Evolutionary conservation across 1,140 invertebrate genomes (phyloP).

Genomic region (Leucophenga varia): DNA sequence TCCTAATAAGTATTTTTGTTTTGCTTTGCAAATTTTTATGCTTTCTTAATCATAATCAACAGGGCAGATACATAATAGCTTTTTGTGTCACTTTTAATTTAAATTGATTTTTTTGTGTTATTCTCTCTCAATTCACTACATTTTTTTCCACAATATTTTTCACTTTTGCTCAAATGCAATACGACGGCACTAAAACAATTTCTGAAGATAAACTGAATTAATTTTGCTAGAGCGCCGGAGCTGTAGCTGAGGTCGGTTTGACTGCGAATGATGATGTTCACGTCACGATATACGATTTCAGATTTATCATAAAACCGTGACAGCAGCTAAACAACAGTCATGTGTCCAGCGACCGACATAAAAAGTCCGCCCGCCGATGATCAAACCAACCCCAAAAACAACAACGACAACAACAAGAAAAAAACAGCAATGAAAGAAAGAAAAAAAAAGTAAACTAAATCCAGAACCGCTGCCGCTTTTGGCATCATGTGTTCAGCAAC

Average conservation of each 20-base stretch:
- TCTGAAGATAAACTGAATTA: neutral
- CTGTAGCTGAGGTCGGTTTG: constrained; percentile 24
- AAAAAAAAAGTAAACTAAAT: too few relatives aligned
- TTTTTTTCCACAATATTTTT: neutral
- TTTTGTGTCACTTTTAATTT: neutral
- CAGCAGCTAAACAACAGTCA: constrained; percentile 46
- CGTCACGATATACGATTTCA: constrained; percentile 55
- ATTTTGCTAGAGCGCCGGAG: neutral
- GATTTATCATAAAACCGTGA: constrained; percentile 56
- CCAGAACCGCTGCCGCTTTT: too few relatives aligned
- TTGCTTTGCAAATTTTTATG: neutral
- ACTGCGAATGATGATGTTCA: constrained; percentile 44
- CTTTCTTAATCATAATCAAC: neutral
- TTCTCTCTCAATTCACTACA: neutral
- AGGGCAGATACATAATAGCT: neutral
- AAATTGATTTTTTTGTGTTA: constrained; percentile 5
- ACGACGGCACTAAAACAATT: constrained; percentile 24
- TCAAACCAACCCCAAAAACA: constrained; percentile 49
- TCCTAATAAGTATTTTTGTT: neutral
- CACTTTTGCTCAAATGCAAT: neutral
- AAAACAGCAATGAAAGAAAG: too few relatives aligned
- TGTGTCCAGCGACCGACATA: constrained; percentile 41
- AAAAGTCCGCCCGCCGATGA: constrained; percentile 25
- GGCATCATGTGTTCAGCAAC: too few relatives aligned
- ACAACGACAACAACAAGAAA: too few relatives aligned